These are phyloP conservation scores for Perca fluviatilis DNA, from an alignment of 2,113 vertebrate genomes.

Conservation along the genomic window DNA sequence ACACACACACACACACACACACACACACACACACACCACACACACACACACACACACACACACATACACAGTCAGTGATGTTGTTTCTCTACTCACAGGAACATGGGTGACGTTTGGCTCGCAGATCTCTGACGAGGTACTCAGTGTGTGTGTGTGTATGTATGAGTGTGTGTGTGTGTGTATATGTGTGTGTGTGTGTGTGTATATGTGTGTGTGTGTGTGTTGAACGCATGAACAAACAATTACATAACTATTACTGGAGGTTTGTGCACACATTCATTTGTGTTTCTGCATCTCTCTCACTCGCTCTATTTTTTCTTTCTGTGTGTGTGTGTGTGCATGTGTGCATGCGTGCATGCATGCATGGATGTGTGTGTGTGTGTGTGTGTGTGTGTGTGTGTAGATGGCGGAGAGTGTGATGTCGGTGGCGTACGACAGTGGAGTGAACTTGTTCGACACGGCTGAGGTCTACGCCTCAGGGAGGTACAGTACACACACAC, in stretches of 20 bases:
- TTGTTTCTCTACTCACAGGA: constrained; percentile 72
- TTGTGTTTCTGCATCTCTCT: constrained; percentile 1
- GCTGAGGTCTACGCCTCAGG: constrained; percentile 78
- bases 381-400: constrained; percentile 33
- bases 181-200: constrained; percentile 18
- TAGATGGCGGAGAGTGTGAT: constrained; percentile 75
- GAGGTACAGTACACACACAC: constrained; percentile 50
- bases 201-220: not conserved
- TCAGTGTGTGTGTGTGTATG: constrained; percentile 19
- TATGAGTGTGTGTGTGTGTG: not conserved
- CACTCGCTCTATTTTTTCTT: not conserved
- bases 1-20: constrained; percentile 4
- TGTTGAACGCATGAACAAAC: constrained; percentile 26
- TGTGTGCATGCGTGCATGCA: not conserved
- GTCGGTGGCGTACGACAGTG: constrained; percentile 73
- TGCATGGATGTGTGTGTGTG: not conserved
- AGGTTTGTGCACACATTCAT: constrained; percentile 16
- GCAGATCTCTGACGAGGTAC: constrained; percentile 87
- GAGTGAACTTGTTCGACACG: constrained; percentile 78
- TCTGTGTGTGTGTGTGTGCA: constrained; percentile 15
- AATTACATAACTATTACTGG: constrained; percentile 22
- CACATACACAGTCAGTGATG: constrained; percentile 5
- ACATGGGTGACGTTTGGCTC: constrained; percentile 91
- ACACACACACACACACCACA: constrained; percentile 2
- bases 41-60: constrained; percentile 3